Evolutionary conservation across 2,797 vertebrate genomes (phyloP).

Genomic region (Synanceia verrucosa): DNA sequence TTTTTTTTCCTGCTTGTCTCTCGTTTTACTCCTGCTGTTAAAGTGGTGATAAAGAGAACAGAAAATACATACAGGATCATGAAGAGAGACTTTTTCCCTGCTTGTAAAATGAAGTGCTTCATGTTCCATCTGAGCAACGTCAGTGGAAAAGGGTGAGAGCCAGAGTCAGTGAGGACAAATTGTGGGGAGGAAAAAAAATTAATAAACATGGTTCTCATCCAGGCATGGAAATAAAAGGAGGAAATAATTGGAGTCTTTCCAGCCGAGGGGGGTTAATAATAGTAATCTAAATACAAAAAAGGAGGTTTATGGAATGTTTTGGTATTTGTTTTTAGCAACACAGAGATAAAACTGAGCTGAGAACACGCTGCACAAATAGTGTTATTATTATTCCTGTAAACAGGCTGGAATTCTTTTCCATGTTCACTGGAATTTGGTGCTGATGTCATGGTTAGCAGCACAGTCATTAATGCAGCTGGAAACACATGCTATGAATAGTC

Average conservation of each 20-base stretch:
- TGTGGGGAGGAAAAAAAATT: conserved; percentile 24
- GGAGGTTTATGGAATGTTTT: conserved; percentile 57
- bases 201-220: conserved; percentile 58
- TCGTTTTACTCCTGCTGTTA: conserved; percentile 76
- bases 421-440: conserved; percentile 61
- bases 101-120: conserved; percentile 69
- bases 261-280: conserved; percentile 48
- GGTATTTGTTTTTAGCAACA: conserved; percentile 58
- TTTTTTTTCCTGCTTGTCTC: conserved; percentile 73
- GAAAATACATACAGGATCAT: conserved; percentile 76
- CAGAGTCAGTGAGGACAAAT: conserved; percentile 50
- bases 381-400: conserved; percentile 61
- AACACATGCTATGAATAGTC: conserved; percentile 57
- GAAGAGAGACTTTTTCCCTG: conserved; percentile 62
- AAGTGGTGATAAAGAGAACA: conserved; percentile 78
- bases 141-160: conserved; percentile 51
- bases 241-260: conserved; percentile 57
- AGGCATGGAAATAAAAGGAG: conserved; percentile 67
- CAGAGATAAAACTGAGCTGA: conserved; percentile 48
- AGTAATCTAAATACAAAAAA: conserved; percentile 60
- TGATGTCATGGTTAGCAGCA: conserved; percentile 67
- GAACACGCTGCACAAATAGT: conserved; percentile 41
- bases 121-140: conserved; percentile 57
- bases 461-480: conserved; percentile 53
- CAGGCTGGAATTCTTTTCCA: conserved; percentile 51